Conservation (phyloP, 1,140 invertebrate genomes). For the Dysdera silvatica region DNA sequence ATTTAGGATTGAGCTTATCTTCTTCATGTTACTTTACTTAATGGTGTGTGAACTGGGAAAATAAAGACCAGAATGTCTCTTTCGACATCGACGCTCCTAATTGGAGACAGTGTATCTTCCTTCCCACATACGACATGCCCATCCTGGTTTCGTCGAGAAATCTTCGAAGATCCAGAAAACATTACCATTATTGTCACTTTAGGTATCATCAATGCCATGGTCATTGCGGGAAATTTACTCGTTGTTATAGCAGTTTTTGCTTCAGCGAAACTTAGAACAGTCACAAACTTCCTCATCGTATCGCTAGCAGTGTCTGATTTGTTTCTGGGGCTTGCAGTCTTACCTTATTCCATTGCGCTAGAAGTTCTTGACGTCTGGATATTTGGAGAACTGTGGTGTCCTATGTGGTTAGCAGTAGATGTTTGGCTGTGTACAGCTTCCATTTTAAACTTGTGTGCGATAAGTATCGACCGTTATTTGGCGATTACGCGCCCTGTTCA, state of each 20-base stretch:
- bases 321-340: constrained; percentile 78
- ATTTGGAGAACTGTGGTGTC: constrained; percentile 84
- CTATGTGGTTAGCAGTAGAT: constrained; percentile 85
- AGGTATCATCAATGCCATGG: constrained; percentile 72
- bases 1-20: too few relatives aligned
- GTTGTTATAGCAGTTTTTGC: constrained; percentile 86
- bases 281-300: constrained; percentile 91
- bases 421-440: constrained; percentile 96
- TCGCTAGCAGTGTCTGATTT: constrained; percentile 87
- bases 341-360: constrained; percentile 80
- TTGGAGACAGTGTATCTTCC: too few relatives aligned
- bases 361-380: constrained; percentile 84
- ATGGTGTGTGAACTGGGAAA: too few relatives aligned
- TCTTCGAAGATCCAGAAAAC: constrained; percentile 54
- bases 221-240: constrained; percentile 74
- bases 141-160: constrained; percentile 19
- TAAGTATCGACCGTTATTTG: constrained; percentile 86
- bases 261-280: constrained; percentile 74
- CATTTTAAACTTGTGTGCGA: constrained; percentile 74
- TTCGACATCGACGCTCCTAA: too few relatives aligned
- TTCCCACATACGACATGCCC: background rate
- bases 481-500: constrained; percentile 87
- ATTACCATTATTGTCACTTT: constrained; percentile 65
- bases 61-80: too few relatives aligned
- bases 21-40: too few relatives aligned